phyloP scores from a whole-genome alignment of 2,797 vertebrate species.

The Protosalanx chinensis region DNA sequence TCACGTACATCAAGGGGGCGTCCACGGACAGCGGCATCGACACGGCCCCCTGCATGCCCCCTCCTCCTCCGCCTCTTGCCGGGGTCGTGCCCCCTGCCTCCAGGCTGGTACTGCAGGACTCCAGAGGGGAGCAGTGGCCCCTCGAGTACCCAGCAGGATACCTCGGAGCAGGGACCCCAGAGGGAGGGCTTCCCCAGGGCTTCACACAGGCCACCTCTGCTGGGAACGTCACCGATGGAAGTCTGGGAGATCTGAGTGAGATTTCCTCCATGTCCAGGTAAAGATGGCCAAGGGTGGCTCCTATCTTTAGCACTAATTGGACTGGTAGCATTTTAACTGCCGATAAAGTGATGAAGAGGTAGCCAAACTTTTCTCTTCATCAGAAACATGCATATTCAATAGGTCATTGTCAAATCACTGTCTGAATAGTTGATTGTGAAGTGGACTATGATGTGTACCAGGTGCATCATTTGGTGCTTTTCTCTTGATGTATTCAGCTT shows the following conservation, averaged over 20 bases:
- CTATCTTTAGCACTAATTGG: too few relatives aligned
- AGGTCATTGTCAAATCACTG: neutral
- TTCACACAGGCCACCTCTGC: slow-evolving; percentile 64
- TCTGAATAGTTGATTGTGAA: neutral
- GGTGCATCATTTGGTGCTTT: neutral
- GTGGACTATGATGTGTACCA: neutral
- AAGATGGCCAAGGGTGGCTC: neutral
- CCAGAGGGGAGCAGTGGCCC: slow-evolving; percentile 64
- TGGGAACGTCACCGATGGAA: slow-evolving; percentile 67
- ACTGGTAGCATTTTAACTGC: too few relatives aligned
- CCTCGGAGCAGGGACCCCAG: slow-evolving; percentile 56
- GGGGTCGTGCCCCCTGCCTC: slow-evolving; percentile 25
- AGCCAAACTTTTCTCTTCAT: too few relatives aligned
- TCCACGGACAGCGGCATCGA: slow-evolving; percentile 85
- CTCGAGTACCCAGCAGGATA: slow-evolving; percentile 54
- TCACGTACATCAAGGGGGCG: slow-evolving; percentile 80
- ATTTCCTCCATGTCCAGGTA: slow-evolving; percentile 84
- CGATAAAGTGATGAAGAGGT: too few relatives aligned
- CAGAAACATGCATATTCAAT: neutral
- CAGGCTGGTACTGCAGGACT: slow-evolving; percentile 64
- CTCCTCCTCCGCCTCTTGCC: slow-evolving; percentile 59
- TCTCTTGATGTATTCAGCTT: neutral
- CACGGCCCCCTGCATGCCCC: slow-evolving; percentile 77
- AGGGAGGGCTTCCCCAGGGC: slow-evolving; percentile 70
- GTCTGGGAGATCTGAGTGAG: slow-evolving; percentile 81